phyloP scores from a whole-genome alignment of 2,113 vertebrate species.

The Sciurus niger region DNA sequence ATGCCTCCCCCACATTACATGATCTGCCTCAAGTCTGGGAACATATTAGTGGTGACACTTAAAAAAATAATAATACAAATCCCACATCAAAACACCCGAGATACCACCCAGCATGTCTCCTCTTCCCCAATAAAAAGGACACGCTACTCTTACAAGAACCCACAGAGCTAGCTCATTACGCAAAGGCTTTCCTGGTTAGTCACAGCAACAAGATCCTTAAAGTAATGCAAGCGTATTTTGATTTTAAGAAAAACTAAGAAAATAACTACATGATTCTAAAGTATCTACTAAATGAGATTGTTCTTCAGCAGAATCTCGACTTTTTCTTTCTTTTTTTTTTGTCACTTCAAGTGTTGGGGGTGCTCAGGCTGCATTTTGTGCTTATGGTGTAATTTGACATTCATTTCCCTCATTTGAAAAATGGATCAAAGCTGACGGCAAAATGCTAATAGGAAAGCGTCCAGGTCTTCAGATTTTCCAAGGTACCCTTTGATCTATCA shows the following conservation, averaged over 20 bases:
- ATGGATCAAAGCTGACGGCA: too few species aligned
- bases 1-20: not conserved
- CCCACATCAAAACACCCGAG: not conserved
- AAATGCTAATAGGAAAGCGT: too few species aligned
- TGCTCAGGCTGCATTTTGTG: too few species aligned
- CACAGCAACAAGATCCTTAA: slow-evolving; percentile 40
- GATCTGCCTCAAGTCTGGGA: slow-evolving; percentile 15
- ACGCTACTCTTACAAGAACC: not conserved
- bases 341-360: too few species aligned
- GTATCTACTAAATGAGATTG: slow-evolving; percentile 68
- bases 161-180: slow-evolving; percentile 27
- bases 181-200: slow-evolving; percentile 9
- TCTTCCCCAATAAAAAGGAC: slow-evolving; percentile 55
- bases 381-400: too few species aligned
- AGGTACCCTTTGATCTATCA: too few species aligned
- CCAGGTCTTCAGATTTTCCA: too few species aligned
- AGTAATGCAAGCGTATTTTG: slow-evolving; percentile 29
- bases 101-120: not conserved
- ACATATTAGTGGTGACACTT: slow-evolving; percentile 19
- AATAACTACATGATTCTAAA: slow-evolving; percentile 75
- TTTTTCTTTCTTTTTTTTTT: too few species aligned
- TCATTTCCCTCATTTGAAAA: too few species aligned
- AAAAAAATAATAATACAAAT: not conserved
- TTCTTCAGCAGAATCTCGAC: slow-evolving; percentile 4
- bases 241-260: slow-evolving; percentile 65